Base-by-base conservation (phyloP, 1,140 invertebrate genomes). In the Apolygus lucorum region DNA sequence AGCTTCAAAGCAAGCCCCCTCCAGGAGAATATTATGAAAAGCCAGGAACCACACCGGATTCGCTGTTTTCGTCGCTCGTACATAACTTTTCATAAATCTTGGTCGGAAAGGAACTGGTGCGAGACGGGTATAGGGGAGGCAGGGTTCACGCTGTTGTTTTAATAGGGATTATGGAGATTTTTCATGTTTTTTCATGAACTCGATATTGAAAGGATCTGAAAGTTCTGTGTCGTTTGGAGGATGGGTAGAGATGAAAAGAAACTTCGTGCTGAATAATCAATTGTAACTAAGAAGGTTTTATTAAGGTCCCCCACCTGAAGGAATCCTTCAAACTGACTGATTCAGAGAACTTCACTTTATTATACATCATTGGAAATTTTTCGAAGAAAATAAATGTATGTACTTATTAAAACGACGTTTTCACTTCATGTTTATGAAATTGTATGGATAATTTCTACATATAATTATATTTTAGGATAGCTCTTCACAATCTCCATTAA, bases 121-220 rank as follows among this genome's bases (percentile, higher is more conserved):
- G n/a, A n/a, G n/a, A n/a, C n/a, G 54, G 22, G 11, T 11, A 17
- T 24, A 59, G 22, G 22, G 13, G 54, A 14, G 22, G 13, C 22
- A 4, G 11, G 11, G 54, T 22, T 59, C 13, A 22, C 22, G 54
- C 22, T 59, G 54, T 59, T 59, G 54, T 24, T 59, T 59, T 24
- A 17, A 13, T 24, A 59, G 54, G 54, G 54, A 59, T 59, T 59
- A 59, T 59, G 54, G 54, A 59, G 54, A 59, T 59, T 24, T 21
- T 59, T 59, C 54, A 59, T 59, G 54, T 59, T 59, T 59, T 59
- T 59, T 59, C 54, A 59, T 59, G 54, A 59, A 24, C 54, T 21
- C 54, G 54, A 59, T 59, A 59, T 59, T 59, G 54, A 59, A 59
- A 59, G 54, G 54, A 59, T 59, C 22, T 24, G 54, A 59, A 59